phyloP scores from a whole-genome alignment of 1,140 invertebrate species.

The Pachypeltis micranthus region DNA sequence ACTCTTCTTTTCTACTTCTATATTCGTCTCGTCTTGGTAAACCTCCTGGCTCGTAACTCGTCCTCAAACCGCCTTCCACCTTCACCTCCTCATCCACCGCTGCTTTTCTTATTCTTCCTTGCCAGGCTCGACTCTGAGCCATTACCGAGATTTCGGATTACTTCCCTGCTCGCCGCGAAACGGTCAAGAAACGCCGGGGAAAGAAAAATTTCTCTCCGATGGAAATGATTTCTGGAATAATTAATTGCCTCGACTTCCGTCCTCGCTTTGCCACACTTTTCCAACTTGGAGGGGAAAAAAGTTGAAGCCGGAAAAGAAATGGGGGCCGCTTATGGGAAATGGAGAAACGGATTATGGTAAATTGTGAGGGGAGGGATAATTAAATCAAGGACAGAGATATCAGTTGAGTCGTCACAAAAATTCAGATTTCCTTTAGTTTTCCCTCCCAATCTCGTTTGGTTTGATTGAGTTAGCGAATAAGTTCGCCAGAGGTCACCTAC shows the following conservation, averaged over 20 bases:
- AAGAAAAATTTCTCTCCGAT: background rate
- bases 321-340: no score
- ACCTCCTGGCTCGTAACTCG: no score
- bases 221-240: slow-evolving; percentile 1
- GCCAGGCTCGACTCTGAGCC: background rate
- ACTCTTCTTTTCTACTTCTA: background rate
- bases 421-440: no score
- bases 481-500: no score
- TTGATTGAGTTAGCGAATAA: no score
- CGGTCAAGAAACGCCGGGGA: background rate
- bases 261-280: background rate
- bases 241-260: background rate
- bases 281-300: no score
- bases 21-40: slow-evolving; percentile 2
- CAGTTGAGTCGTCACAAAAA: no score
- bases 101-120: background rate
- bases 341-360: no score
- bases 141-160: background rate
- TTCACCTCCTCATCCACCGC: background rate
- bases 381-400: no score
- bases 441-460: no score
- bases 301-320: no score
- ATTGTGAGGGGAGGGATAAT: no score
- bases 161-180: background rate
- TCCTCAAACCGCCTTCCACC: background rate